phyloP scores from a whole-genome alignment of 1,140 invertebrate genomes.

The Ylistrum balloti region DNA sequence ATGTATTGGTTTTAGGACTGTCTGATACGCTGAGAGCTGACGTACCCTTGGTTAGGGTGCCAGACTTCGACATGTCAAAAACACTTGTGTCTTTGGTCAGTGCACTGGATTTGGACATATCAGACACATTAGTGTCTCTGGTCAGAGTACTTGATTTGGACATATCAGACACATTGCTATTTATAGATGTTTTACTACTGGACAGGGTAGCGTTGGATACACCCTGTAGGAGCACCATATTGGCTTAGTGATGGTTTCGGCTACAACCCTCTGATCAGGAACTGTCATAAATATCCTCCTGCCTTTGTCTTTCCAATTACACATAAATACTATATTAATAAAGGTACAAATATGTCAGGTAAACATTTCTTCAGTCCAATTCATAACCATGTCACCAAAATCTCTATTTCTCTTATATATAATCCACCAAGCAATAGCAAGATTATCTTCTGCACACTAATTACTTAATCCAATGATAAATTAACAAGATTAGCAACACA shows the following conservation, averaged over 20 bases:
- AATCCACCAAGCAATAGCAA: background rate
- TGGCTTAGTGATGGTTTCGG: background rate
- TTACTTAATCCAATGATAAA: background rate
- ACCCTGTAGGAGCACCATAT: slow-evolving; percentile 31
- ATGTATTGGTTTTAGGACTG: slow-evolving; percentile 1
- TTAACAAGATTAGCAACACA: background rate
- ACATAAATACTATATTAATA: background rate
- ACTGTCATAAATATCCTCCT: background rate
- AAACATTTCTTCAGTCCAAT: background rate
- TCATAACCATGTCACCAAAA: background rate
- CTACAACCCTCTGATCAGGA: background rate
- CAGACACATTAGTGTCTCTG: background rate
- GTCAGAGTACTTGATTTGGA: slow-evolving; percentile 1
- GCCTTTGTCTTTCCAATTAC: background rate
- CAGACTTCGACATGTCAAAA: background rate
- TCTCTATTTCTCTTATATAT: background rate
- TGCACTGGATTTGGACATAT: background rate
- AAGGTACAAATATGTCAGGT: background rate
- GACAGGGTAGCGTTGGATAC: slow-evolving; percentile 10
- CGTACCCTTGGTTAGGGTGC: slow-evolving; percentile 12
- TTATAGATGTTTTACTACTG: slow-evolving; percentile 16
- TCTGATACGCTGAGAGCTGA: background rate
- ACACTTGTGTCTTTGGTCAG: background rate
- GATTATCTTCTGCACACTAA: background rate
- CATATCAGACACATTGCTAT: background rate